Percentiles rank a stretch among this genome's conserved stretches.
Conservation (phyloP, 1,140 invertebrate species). For the Diabrotica virgifera region DNA sequence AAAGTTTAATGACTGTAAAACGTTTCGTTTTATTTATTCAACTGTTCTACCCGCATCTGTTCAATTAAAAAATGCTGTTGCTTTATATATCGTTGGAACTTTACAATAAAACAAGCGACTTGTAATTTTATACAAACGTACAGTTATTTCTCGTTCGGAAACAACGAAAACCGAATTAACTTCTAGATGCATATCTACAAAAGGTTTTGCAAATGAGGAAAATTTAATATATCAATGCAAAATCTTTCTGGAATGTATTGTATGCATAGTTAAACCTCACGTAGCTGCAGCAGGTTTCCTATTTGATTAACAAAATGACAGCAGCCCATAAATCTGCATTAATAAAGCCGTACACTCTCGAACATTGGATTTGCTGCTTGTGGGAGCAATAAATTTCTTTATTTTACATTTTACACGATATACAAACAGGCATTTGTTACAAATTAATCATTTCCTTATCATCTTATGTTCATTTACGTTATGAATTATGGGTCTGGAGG, state of each 20-base stretch:
- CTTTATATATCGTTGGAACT: no score
- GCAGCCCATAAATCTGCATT: constrained; percentile 43
- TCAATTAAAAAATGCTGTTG: no score
- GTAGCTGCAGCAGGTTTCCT: constrained; percentile 42
- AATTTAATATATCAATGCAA: constrained; percentile 26
- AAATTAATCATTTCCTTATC: constrained; percentile 15
- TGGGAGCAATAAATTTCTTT: constrained; percentile 35
- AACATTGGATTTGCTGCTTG: constrained; percentile 39
- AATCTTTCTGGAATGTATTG: constrained; percentile 30
- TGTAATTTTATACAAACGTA: neutral
- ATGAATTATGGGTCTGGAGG: neutral
- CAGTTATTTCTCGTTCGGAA: neutral
- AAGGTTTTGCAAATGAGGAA: constrained; percentile 9
- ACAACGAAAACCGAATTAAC: neutral
- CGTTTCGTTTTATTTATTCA: no score
- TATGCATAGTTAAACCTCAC: constrained; percentile 32
- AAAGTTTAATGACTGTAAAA: no score
- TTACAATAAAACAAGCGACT: no score
- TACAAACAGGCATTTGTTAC: constrained; percentile 17
- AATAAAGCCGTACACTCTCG: constrained; percentile 43
- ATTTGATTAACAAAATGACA: constrained; percentile 46
- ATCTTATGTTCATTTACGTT: constrained; percentile 6
- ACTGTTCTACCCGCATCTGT: no score
- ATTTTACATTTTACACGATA: constrained; percentile 35
- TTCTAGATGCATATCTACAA: constrained; percentile 1